Conservation (phyloP, 2,888 invertebrate genomes). For the Buathra laborator region DNA sequence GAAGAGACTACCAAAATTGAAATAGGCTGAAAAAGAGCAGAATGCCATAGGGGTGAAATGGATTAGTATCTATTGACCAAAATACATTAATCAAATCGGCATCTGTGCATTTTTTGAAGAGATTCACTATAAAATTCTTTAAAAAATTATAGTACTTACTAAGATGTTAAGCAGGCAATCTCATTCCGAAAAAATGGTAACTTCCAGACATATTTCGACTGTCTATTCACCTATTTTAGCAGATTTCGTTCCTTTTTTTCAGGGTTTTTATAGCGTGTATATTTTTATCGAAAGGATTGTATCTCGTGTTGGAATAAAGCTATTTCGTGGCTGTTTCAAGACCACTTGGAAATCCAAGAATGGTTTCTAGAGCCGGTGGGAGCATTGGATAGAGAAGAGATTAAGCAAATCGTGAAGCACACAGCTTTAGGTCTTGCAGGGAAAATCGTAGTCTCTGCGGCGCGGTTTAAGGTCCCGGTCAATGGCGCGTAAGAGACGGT, state of each 20-base stretch:
- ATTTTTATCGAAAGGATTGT: conserved; percentile 15
- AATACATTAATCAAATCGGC: not conserved
- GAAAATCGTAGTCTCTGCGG: conserved; percentile 73
- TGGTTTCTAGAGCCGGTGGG: conserved; percentile 43
- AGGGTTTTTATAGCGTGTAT: not conserved
- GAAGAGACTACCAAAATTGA: not conserved
- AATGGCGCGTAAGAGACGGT: conserved; percentile 82
- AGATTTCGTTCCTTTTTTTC: not conserved
- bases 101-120: too few relatives aligned
- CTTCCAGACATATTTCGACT: too few relatives aligned
- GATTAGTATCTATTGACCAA: not conserved
- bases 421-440: conserved; percentile 31
- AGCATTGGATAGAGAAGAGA: conserved; percentile 73
- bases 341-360: conserved; percentile 41
- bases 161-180: too few relatives aligned
- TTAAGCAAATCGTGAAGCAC: conserved; percentile 78
- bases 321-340: conserved; percentile 54
- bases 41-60: not conserved
- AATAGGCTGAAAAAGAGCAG: not conserved
- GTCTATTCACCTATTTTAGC: too few relatives aligned
- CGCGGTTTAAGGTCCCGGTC: conserved; percentile 82
- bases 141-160: too few relatives aligned
- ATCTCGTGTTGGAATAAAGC: conserved; percentile 44
- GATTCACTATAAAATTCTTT: too few relatives aligned
- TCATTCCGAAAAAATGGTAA: too few relatives aligned